Base-by-base conservation (phyloP, 2,888 invertebrate species). In the Macrophya annulata region DNA sequence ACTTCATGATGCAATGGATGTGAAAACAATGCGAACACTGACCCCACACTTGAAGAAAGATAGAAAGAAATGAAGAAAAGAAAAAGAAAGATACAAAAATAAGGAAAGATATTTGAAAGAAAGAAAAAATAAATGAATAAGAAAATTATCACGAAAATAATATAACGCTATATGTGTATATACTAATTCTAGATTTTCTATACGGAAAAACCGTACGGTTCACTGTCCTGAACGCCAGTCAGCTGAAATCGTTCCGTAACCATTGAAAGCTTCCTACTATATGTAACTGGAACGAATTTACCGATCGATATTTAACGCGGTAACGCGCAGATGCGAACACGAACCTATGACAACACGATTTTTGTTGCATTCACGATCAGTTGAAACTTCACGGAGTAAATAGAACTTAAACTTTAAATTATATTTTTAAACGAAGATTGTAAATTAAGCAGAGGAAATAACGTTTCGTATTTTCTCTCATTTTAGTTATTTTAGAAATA, bases 1-100 rank as follows among this genome's bases (percentile, higher is more conserved):
- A 99, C 96, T 99, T 99, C 93, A 99, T 98, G 91, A 99, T 99
- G 94, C 99, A 99, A 94, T 99, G 99, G 94, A 99, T 99, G 94
- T 99, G 99, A 94, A 99, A 99, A 94, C 99, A 99, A 94, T 99
- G 99, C 10, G 99, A 98, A 94, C 99, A 99, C 92, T 98, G 97
- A 86, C 99, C 99, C 98, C 99, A 99, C 88, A 99, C 99, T 95
- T 93, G 84, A 93, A 93, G 45, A 65, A 88, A 88, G 87, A 86
- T 85, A 86, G 72, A 77, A 86, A 85, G 76, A 84, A 74, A 84
- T 74, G 12, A 43, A 45, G 55, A n/a, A 59, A 1, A 9, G 59
- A 72, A n/a, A n/a, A 59, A 1, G 12, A 62, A 72, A n/a, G 9
- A 21, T 21, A 40, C 9, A 74, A 10, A 10, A 12, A 12, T n/a